phyloP scores from a whole-genome alignment of 2,113 vertebrate species.

The Epinephelus fuscoguttatus region DNA sequence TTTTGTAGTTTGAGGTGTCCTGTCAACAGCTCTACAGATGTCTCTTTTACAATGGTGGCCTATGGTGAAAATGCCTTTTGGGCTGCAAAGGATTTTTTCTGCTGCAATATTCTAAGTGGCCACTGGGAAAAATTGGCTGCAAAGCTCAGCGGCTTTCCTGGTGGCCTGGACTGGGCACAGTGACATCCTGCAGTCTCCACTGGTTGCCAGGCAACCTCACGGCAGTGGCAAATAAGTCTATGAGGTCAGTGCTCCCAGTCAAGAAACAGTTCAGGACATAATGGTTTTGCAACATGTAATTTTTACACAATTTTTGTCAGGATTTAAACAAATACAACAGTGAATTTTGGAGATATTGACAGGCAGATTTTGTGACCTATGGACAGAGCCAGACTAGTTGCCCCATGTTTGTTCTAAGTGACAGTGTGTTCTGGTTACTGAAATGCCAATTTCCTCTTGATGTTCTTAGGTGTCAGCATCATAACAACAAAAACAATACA shows the following conservation, averaged over 20 bases:
- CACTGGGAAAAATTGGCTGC: too few relatives aligned
- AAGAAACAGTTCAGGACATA: neutral
- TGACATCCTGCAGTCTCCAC: neutral
- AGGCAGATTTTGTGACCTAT: too few relatives aligned
- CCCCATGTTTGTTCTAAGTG: conserved; percentile 37
- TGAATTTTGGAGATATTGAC: neutral
- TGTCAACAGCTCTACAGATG: too few relatives aligned
- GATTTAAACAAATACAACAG: neutral
- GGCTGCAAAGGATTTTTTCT: too few relatives aligned
- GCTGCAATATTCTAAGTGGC: too few relatives aligned
- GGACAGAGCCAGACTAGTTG: neutral
- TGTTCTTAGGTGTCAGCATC: conserved; percentile 37
- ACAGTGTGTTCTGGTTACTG: conserved; percentile 31
- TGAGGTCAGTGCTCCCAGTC: neutral
- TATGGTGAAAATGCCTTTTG: too few relatives aligned
- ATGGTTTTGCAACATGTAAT: neutral
- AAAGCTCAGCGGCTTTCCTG: too few relatives aligned
- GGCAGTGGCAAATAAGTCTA: neutral
- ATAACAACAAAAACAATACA: conserved; percentile 9
- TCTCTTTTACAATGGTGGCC: too few relatives aligned
- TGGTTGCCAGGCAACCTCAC: neutral
- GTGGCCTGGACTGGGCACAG: neutral
- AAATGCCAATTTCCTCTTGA: conserved; percentile 53
- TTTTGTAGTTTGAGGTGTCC: too few relatives aligned
- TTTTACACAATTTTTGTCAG: neutral